Evolutionary conservation across 2,888 invertebrate species (phyloP).

Genomic region (Micoletzkya japonica): DNA sequence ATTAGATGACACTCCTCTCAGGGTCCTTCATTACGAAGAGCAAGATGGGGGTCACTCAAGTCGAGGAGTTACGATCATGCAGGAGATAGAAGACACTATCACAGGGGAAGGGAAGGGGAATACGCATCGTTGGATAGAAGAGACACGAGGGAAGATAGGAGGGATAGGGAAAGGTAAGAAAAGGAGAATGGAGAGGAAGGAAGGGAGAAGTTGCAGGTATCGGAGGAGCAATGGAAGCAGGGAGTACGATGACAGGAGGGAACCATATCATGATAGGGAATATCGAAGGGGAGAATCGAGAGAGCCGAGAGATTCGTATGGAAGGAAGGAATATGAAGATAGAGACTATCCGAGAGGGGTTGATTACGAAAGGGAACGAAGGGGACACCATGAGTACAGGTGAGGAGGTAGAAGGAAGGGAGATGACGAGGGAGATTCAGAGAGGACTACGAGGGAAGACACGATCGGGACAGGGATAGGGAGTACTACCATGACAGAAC

Average conservation of each 20-base stretch:
- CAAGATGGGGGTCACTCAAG: slow-evolving; percentile 61
- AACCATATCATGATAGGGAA: slow-evolving; percentile 29
- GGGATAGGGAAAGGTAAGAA: slow-evolving; percentile 30
- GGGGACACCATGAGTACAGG: slow-evolving; percentile 15
- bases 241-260: slow-evolving; percentile 30
- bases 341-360: slow-evolving; percentile 7
- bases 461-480: slow-evolving; percentile 24
- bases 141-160: slow-evolving; percentile 24
- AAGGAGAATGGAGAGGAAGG: not conserved
- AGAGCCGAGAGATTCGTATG: not conserved
- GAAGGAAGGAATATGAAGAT: slow-evolving; percentile 5
- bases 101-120: slow-evolving; percentile 32
- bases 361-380: slow-evolving; percentile 11
- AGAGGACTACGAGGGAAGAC: slow-evolving; percentile 19
- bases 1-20: not conserved
- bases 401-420: not conserved
- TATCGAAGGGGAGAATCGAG: slow-evolving; percentile 13
- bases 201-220: slow-evolving; percentile 4
- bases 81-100: slow-evolving; percentile 37
- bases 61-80: slow-evolving; percentile 61
- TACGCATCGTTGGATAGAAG: slow-evolving; percentile 53
- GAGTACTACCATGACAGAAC: slow-evolving; percentile 27
- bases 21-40: slow-evolving; percentile 54
- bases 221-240: slow-evolving; percentile 27
- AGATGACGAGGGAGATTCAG: not conserved